Evolutionary conservation across 30 jellyfish, hydroid and myxozoan species (phyloP), one percentile per base, ranked within the genome.

Genomic region (Pelagia noctiluca): DNA sequence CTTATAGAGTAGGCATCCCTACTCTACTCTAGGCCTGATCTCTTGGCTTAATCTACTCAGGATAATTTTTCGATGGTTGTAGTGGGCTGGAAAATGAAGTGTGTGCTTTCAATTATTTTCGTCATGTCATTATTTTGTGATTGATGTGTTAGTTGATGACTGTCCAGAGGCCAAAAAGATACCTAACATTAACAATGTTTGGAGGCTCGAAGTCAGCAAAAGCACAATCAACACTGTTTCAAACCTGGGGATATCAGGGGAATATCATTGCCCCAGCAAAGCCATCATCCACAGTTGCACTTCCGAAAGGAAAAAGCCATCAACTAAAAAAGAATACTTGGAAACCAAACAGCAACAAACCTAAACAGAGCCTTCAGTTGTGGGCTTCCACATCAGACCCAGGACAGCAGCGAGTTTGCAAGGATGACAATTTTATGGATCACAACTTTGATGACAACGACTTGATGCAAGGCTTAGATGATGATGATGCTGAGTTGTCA

Each of bases 191-290:
- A n/a, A n/a, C n/a, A n/a, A n/a, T n/a, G n/a, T n/a, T n/a, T n/a
- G n/a, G n/a, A n/a, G n/a, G n/a, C 26, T 52, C 68, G 21, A 52
- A 52, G 21, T 52, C 68, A 8, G 16, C 57, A 42, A 42, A 42
- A 42, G 16, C 68, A 25, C 82, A 70, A 34, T 74, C 86, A 7
- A 74, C 86, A 37, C 76, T 74, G 2, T 74, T 74, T 35, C 86
- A 74, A 74, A 38, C 86, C 23, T 74, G 86, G 86, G 82, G 82
- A 34, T 38, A 70, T 34, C 37, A 35, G 19, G 66, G 50, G 4
- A 52, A 52, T 19, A 52, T 52, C 26, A 5, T 2, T 8, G 4
- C 12, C 7, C 4, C 12, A 52, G 2, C 12, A 21, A 63, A 63
- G 7, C 57, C 2, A 3, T 50, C 76, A 10, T 16, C 28, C 3